Base-by-base conservation (phyloP, 2,113 vertebrate species). In the Atrichornis clamosus region DNA sequence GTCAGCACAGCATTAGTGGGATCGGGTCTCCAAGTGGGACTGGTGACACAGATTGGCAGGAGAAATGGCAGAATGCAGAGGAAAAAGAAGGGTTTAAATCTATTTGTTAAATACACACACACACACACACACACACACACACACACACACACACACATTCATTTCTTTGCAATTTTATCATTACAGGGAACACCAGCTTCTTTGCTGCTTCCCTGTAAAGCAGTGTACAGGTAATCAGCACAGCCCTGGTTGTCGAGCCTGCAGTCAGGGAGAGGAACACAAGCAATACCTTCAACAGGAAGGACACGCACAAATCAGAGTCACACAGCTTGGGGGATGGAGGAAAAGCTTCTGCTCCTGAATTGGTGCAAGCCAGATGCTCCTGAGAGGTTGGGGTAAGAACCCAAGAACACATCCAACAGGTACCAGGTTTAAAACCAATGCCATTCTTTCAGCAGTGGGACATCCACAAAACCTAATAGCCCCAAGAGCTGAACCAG, bases 41-140 rank as follows among this genome's bases (percentile, higher is more conserved):
- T 68, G n/a, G 41, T 49, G 75, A 77, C 56, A 37, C 9, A 26
- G 64, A 78, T 1, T 70, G 68, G 27, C 44, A 69, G 84, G 15
- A 84, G 28, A 64, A 75, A 49, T 17, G 72, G 53, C 11, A 53
- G 47, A 70, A 64, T 23, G 60, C 59, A 76, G 63, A 75, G 27
- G 26, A 22, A 46, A 59, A 87, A 53, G 15, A 0, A 55, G 20
- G 7, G n/a, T 42, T 95, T 53, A 2, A 33, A 58, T 85, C 12
- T 92, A 1, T 56, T 73, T 41, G 14, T 69, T 65, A 65, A 76
- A 60, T 2, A 12, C 9, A 22, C 2, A 33, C 21, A 4, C 2
- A 12, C 9, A 22, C 2, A 33, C 21, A 4, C 2, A 12, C 9
- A 22, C 2, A 33, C 21, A 4, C 2, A 12, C 9, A 22, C 2